Conservation (phyloP, 2,113 vertebrate genomes). For the Haemorhous mexicanus region DNA sequence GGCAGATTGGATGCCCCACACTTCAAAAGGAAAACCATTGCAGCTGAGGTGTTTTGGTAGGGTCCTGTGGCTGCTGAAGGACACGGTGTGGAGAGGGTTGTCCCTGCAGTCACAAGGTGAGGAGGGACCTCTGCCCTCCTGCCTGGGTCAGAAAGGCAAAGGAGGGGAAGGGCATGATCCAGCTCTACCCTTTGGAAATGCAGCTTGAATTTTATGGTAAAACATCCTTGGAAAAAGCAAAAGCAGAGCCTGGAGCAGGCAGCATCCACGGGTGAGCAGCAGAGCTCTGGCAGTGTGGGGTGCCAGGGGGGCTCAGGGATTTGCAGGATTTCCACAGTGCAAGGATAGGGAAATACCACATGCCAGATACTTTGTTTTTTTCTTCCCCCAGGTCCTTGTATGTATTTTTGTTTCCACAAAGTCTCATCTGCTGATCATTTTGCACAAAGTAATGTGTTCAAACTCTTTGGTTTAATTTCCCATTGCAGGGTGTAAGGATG, state of each 20-base stretch:
- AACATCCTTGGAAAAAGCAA: not conserved
- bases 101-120: rapidly evolving
- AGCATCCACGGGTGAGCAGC: not conserved
- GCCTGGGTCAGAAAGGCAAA: not conserved
- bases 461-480: not conserved
- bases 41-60: not conserved
- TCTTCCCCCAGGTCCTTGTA: not conserved
- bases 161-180: not conserved
- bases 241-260: not conserved
- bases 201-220: not conserved
- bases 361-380: not conserved
- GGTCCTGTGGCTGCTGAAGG: not conserved
- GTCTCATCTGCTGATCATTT: not conserved
- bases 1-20: not conserved
- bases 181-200: not conserved
- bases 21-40: not conserved
- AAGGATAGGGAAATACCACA: not conserved
- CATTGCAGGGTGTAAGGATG: not conserved
- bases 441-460: not conserved
- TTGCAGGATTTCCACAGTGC: not conserved
- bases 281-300: not conserved
- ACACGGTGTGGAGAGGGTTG: not conserved
- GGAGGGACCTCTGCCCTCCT: not conserved
- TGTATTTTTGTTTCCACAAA: not conserved
- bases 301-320: not conserved